These are phyloP conservation scores for Eurois occulta DNA, from an alignment of 2,888 invertebrate species.

Conservation along the genomic window DNA sequence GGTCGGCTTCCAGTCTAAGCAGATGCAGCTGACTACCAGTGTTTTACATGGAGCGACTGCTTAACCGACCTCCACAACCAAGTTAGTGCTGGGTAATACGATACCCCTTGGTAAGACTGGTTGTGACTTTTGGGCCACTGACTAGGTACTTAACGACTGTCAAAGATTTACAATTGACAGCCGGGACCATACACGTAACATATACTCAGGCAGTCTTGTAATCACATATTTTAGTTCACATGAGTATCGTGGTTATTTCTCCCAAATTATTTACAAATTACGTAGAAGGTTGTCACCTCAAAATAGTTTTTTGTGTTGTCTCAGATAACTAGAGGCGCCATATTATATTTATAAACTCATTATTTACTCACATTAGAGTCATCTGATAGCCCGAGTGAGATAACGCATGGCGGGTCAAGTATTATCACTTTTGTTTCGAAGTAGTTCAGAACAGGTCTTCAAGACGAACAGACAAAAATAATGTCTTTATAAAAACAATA, in stretches of 20 bases:
- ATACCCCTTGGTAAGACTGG: too few species aligned
- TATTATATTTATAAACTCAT: constrained; percentile 35
- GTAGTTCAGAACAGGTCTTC: constrained; percentile 10
- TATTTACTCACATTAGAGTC: constrained; percentile 40
- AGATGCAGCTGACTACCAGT: too few species aligned
- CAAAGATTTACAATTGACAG: too few species aligned
- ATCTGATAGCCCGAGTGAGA: constrained; percentile 38
- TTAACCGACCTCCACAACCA: too few species aligned
- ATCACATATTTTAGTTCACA: not conserved
- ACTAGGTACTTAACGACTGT: too few species aligned
- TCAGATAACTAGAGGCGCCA: constrained; percentile 43
- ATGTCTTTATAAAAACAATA: not conserved
- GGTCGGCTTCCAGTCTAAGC: too few species aligned
- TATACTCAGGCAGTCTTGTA: too few species aligned
- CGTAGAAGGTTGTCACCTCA: not conserved
- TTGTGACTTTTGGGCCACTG: too few species aligned
- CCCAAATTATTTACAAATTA: constrained; percentile 9
- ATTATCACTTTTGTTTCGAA: constrained; percentile 34
- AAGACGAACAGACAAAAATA: not conserved
- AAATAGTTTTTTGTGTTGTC: constrained; percentile 13
- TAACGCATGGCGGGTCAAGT: constrained; percentile 40
- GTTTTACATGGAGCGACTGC: too few species aligned
- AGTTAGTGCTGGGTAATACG: too few species aligned
- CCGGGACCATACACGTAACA: too few species aligned
- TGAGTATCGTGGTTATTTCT: not conserved